Conservation (phyloP, 2,797 vertebrate genomes). For the Lycodopsis pacificus region DNA sequence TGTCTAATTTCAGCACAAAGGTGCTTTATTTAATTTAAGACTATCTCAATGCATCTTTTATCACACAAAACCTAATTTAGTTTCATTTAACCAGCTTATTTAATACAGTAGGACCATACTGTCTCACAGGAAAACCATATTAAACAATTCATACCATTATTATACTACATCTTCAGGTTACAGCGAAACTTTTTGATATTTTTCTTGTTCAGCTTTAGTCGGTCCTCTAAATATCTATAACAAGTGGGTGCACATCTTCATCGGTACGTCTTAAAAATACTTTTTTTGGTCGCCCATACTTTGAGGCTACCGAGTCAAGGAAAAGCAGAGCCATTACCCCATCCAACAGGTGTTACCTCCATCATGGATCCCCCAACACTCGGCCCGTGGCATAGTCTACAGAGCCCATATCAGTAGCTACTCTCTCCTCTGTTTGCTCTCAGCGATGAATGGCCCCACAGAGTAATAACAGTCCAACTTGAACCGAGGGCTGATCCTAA, state of each 20-base stretch:
- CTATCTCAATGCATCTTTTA: neutral
- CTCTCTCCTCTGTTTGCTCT: conserved; percentile 48
- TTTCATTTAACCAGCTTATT: neutral
- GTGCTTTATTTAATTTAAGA: neutral
- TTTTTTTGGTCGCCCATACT: neutral
- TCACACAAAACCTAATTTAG: neutral
- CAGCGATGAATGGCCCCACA: conserved; percentile 61
- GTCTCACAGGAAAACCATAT: neutral
- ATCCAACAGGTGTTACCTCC: conserved; percentile 73
- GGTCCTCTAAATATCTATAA: neutral
- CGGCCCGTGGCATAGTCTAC: conserved; percentile 55
- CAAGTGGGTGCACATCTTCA: neutral
- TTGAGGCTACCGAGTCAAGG: conserved; percentile 19
- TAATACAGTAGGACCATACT: neutral
- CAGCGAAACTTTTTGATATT: neutral
- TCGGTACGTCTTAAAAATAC: neutral
- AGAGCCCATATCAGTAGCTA: conserved; percentile 47
- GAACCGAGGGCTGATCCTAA: conserved; percentile 72
- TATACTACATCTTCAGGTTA: neutral
- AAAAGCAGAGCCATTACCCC: conserved; percentile 29
- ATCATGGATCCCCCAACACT: conserved; percentile 68
- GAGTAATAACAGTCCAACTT: conserved; percentile 69
- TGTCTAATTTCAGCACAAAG: conserved; percentile 36
- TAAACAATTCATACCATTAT: neutral
- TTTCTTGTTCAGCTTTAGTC: neutral